Conservation (phyloP, 2,888 invertebrate species). For the Onchidella celtica region DNA sequence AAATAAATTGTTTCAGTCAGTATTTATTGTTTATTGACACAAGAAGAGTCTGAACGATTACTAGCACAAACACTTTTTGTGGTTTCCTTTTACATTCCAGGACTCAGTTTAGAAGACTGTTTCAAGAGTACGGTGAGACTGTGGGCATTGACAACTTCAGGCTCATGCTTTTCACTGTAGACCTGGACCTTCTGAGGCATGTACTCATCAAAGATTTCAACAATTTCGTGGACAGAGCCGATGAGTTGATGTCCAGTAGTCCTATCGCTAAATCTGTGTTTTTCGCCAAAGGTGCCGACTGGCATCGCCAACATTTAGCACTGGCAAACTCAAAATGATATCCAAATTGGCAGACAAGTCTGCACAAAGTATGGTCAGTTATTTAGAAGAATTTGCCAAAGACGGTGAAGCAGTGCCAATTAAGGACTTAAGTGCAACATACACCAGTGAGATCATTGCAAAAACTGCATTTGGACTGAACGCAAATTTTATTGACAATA, state of each 20-base stretch:
- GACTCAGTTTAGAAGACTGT: neutral
- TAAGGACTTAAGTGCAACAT: neutral
- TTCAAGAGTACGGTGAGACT: conserved; percentile 26
- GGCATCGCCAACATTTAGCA: conserved; percentile 28
- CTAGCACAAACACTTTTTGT: neutral
- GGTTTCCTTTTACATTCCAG: neutral
- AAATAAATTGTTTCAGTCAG: too few relatives aligned
- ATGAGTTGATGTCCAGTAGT: neutral
- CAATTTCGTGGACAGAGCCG: conserved; percentile 24
- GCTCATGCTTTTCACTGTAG: neutral
- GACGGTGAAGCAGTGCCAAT: neutral
- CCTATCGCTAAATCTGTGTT: conserved; percentile 32
- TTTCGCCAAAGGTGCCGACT: conserved; percentile 14
- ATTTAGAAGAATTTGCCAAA: conserved; percentile 18
- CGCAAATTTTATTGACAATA: conserved; percentile 27
- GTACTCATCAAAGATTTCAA: conserved; percentile 42
- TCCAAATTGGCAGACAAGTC: neutral
- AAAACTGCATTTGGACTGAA: conserved; percentile 42
- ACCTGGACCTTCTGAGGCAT: conserved; percentile 27
- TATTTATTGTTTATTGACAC: too few relatives aligned
- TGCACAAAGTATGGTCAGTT: neutral
- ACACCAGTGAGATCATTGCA: conserved; percentile 33
- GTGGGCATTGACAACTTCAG: neutral
- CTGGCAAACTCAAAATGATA: conserved; percentile 37
- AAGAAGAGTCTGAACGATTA: too few relatives aligned